phyloP scores from a whole-genome alignment of 2,797 vertebrate species.

The Esox lucius region DNA sequence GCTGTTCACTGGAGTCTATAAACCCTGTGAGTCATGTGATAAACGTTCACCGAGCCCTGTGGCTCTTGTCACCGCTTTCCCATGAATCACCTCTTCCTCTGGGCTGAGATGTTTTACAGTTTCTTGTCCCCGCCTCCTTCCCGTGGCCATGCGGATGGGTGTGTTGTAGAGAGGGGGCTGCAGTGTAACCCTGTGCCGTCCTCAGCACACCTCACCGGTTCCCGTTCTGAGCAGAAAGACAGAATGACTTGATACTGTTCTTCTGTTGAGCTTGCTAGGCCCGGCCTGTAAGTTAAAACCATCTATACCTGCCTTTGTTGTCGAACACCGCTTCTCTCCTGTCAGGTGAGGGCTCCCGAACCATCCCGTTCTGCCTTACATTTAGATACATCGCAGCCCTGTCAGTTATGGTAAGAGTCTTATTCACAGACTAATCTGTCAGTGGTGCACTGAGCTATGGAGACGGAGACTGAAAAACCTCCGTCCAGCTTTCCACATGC shows the following conservation, averaged over 20 bases:
- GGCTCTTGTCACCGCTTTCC: conserved; percentile 9
- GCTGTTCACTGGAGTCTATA: not conserved
- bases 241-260: no score
- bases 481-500: not conserved
- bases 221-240: no score
- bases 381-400: conserved; percentile 35
- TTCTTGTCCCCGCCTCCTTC: not conserved
- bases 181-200: no score
- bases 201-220: no score
- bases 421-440: conserved; percentile 54
- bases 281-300: no score
- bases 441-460: conserved; percentile 36
- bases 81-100: not conserved
- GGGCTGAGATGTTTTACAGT: not conserved
- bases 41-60: not conserved
- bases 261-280: no score
- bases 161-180: conserved; percentile 5
- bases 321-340: no score
- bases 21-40: not conserved
- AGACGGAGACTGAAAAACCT: conserved; percentile 36
- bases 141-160: no score
- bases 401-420: conserved; percentile 17
- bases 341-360: no score
- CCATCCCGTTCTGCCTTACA: conserved; percentile 17
- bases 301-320: no score